Conservation (phyloP, 2,113 vertebrate species). For the Heterochromis multidens region DNA sequence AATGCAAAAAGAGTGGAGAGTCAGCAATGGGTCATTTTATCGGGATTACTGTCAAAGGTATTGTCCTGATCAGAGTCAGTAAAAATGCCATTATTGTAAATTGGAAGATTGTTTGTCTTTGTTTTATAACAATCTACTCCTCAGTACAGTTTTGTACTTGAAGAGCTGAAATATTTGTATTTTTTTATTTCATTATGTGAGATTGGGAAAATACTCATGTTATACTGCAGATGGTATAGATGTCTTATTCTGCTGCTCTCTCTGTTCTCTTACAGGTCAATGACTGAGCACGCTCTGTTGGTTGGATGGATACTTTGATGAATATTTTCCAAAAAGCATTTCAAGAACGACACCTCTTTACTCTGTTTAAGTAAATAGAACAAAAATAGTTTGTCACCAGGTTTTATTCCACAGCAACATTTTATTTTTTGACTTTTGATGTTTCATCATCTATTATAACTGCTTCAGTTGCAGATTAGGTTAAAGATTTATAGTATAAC, state of each 20-base stretch:
- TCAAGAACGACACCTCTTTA: rapidly evolving
- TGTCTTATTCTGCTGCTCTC: background rate
- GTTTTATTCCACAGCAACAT: background rate
- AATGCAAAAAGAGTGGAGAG: rapidly evolving
- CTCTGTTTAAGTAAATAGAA: background rate
- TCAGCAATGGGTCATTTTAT: constrained; percentile 22
- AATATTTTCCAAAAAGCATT: background rate
- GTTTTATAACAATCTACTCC: background rate
- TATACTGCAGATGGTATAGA: rapidly evolving
- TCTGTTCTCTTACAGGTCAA: background rate
- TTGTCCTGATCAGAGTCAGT: background rate
- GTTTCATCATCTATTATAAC: background rate
- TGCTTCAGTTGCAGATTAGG: background rate
- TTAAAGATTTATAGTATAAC: background rate
- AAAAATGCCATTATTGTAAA: background rate
- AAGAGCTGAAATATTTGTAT: background rate
- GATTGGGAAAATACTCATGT: rapidly evolving
- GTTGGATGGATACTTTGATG: background rate
- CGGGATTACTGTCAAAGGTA: background rate
- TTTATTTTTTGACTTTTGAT: background rate
- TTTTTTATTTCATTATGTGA: background rate
- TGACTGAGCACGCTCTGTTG: background rate
- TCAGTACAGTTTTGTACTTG: background rate
- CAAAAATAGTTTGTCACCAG: background rate
- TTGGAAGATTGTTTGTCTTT: background rate